Base-by-base conservation (phyloP, 2,888 invertebrate genomes). In the Scelioninae gen. 1 region DNA sequence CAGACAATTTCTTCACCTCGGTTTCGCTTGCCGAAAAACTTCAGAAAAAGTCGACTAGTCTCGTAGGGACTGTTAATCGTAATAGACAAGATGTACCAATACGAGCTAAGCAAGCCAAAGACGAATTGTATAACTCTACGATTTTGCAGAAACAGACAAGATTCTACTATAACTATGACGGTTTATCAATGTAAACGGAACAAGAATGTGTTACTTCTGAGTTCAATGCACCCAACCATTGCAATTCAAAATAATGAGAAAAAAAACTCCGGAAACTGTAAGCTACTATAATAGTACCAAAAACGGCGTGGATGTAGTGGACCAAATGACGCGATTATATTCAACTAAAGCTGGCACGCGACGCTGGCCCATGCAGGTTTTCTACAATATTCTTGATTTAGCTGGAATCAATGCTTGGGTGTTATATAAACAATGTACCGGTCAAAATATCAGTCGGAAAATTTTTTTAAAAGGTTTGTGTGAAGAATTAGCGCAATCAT, bases 181-280 rank as follows among this genome's bases (percentile, higher is more conserved):
- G 74, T 74, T 45, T 75, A 65, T 56, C 74, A 75, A 47, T 15
- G 53, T 4, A 75, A 75, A 55, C 10, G 16, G 0, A 32, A 43
- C 2, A 55, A 74, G 15, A 74, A 56, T 38, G 56, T 65, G 0
- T 16, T 65, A 0, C 34, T 75, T 13, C 9, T 69, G 31, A 77
- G 77, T 40, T n/a, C 62, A 7, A 69, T 77, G 63, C 69, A 77
- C 29, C 16, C 47, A 0, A 43, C 34, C 40, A 40, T 77, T 29
- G n/a, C 7, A 0, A 16, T 78, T 6, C 0, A 15, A 0, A 6
- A 0, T 6, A 38, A n/a, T 49, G 62, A 77, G 9, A 68, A 68
- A 16, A n/a, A 77, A 65, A 51, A 63, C 62, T n/a, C 77, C 77
- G 9, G 69, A 77, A 45, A 69, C 69, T 9, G 55, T 68, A 0